phyloP scores from a whole-genome alignment of 2,888 invertebrate species.

The Amiota communis region DNA sequence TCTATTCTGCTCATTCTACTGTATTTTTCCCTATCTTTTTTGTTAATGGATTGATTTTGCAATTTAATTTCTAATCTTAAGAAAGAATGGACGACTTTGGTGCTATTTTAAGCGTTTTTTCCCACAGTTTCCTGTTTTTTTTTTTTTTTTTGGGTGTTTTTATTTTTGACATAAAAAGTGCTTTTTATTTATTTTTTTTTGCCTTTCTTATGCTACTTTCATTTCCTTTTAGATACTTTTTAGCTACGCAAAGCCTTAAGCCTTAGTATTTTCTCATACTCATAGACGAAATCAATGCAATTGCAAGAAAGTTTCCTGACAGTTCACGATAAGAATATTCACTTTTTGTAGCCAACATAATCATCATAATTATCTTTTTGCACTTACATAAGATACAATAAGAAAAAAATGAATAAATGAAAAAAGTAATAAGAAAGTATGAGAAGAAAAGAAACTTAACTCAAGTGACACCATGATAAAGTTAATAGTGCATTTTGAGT shows the following conservation, averaged over 20 bases:
- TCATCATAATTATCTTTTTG: not conserved
- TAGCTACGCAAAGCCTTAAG: not conserved
- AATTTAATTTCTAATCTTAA: constrained; percentile 54
- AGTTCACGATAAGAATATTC: constrained; percentile 8
- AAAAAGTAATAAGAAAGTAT: not conserved
- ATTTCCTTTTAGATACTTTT: constrained; percentile 8
- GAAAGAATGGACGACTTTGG: constrained; percentile 43
- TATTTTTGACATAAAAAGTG: constrained; percentile 64
- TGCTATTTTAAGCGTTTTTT: constrained; percentile 56
- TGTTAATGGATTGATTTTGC: constrained; percentile 68
- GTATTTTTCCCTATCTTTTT: constrained; percentile 52
- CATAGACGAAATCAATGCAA: not conserved
- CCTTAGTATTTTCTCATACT: not conserved
- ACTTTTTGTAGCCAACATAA: not conserved
- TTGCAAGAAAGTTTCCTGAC: constrained; percentile 9
- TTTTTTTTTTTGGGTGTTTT: not conserved
- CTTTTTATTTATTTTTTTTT: constrained; percentile 52
- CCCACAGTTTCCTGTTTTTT: constrained; percentile 36
- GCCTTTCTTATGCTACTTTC: not conserved
- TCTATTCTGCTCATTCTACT: constrained; percentile 38
- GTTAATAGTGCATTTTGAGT: constrained; percentile 22
- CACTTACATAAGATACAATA: not conserved
- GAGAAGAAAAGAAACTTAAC: not conserved
- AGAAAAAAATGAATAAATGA: not conserved
- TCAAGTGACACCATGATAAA: constrained; percentile 9